phyloP scores from a whole-genome alignment of 2,113 vertebrate genomes.

The Pteronura brasiliensis region DNA sequence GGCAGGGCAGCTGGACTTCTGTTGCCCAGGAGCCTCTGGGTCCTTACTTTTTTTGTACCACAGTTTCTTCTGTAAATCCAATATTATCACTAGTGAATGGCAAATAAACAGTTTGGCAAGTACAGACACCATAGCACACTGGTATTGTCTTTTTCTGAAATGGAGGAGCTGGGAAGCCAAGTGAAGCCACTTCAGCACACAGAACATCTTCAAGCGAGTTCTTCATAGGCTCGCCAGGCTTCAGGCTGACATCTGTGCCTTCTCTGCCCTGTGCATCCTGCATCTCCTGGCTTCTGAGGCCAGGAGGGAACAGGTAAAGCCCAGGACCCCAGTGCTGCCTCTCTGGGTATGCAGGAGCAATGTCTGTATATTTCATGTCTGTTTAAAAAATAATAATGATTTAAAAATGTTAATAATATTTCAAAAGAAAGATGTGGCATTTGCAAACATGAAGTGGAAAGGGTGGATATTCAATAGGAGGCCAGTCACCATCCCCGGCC shows the following conservation, averaged over 20 bases:
- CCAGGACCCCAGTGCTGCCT: rapidly evolving
- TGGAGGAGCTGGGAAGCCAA: too few relatives aligned
- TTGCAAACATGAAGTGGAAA: not conserved
- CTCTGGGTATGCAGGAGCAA: not conserved
- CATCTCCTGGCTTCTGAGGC: not conserved
- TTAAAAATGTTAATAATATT: not conserved
- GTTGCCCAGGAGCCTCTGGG: slow-evolving; percentile 65
- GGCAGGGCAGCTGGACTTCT: slow-evolving; percentile 77
- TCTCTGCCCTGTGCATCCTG: rapidly evolving
- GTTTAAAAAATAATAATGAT: not conserved
- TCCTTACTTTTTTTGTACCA: slow-evolving; percentile 77
- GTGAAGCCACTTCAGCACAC: not conserved
- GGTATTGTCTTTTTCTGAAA: slow-evolving; percentile 49
- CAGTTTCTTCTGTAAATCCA: slow-evolving; percentile 83
- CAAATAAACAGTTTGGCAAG: slow-evolving; percentile 84
- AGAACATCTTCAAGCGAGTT: not conserved
- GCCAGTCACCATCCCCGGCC: not conserved
- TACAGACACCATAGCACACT: not conserved
- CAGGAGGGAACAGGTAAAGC: not conserved
- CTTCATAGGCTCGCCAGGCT: not conserved
- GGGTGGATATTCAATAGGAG: not conserved
- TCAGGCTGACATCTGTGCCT: not conserved
- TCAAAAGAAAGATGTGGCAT: not conserved
- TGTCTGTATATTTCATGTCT: not conserved
- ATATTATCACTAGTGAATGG: slow-evolving; percentile 79